Evolutionary conservation across 2,797 vertebrate genomes (phyloP), one percentile per base, ranked within the genome.

Genomic region (Propithecus deckenii): DNA sequence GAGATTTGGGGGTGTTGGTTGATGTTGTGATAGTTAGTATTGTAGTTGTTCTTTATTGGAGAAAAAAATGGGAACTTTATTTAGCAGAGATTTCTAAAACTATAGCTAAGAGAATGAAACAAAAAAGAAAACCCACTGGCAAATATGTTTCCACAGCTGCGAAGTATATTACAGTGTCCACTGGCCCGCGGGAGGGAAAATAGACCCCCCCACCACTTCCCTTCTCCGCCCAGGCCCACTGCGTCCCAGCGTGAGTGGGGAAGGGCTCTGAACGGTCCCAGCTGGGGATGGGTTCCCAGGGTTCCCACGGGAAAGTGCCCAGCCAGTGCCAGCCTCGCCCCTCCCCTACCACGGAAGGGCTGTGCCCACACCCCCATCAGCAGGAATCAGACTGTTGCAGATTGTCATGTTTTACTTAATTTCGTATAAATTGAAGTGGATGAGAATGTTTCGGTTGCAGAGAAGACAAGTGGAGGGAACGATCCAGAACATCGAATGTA

Each of bases 401-500:
- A 41, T 61, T 67, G 65, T 75, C 48, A 11, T 41, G 38, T n/a
- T 69, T 75, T 14, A 32, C 14, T 48, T 71, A 65, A n/a, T 72
- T 85, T 35, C 81, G 11, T 28, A 12, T 55, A 84, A 86, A 55
- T 75, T 35, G 55, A 94, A 80, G 61, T 63, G 17, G 22, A 57
- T 50, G 38, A 63, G 83, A 78, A n/a, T 63, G 41, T 95, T 83
- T 89, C 18, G 41, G 50, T 61, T 79, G 28, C 63, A 97, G 85
- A 80, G 88, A 81, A 93, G 32, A 61, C 9, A 15, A 52, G 9
- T 65, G 23, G 61, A 91, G 30, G 38, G 72, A 84, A 78, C 32
- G 4, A 22, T 32, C 14, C 20, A 28, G 69, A 84, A 55, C 13
- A 5, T 20, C 50, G 74, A 41, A 11, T 14, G 22, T 35, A 32